Conservation (phyloP, 2,113 vertebrate species). For the Corythornis vintsioides region DNA sequence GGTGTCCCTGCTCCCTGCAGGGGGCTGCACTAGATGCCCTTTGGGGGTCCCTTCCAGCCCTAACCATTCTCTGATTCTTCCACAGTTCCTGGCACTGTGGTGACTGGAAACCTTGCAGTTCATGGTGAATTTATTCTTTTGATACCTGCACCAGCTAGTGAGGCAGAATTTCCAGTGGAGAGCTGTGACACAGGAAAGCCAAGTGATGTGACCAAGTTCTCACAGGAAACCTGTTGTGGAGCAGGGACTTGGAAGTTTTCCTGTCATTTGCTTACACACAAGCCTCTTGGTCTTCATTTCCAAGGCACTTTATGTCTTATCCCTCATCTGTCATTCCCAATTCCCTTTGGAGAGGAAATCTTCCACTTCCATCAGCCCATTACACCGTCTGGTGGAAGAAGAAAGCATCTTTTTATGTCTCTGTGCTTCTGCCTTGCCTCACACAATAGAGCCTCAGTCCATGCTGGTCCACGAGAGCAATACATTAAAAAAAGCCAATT, state of each 20-base stretch:
- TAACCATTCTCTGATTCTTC: neutral
- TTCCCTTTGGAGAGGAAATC: slow-evolving; percentile 26
- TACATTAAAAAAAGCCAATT: slow-evolving; percentile 61
- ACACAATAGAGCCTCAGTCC: slow-evolving; percentile 37
- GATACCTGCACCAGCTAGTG: neutral
- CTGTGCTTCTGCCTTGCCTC: neutral
- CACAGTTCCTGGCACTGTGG: accelerated
- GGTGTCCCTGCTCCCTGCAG: too few species aligned
- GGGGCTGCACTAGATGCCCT: too few species aligned
- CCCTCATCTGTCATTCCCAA: slow-evolving; percentile 30
- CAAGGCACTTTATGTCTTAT: neutral
- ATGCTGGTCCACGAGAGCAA: neutral
- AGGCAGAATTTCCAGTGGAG: neutral
- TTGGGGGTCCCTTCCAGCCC: too few species aligned
- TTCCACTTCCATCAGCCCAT: slow-evolving; percentile 24
- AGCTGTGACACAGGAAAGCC: neutral
- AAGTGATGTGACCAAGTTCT: neutral
- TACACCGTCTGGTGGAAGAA: slow-evolving; percentile 37
- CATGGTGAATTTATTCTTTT: neutral
- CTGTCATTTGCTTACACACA: neutral
- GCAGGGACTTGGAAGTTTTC: neutral
- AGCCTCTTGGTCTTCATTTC: slow-evolving; percentile 11
- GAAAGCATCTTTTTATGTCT: slow-evolving; percentile 49
- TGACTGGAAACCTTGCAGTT: neutral
- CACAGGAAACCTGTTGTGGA: slow-evolving; percentile 15